These are phyloP conservation scores for Dryomyza anilis DNA, from an alignment of 2,888 invertebrate species.

Conservation along the genomic window DNA sequence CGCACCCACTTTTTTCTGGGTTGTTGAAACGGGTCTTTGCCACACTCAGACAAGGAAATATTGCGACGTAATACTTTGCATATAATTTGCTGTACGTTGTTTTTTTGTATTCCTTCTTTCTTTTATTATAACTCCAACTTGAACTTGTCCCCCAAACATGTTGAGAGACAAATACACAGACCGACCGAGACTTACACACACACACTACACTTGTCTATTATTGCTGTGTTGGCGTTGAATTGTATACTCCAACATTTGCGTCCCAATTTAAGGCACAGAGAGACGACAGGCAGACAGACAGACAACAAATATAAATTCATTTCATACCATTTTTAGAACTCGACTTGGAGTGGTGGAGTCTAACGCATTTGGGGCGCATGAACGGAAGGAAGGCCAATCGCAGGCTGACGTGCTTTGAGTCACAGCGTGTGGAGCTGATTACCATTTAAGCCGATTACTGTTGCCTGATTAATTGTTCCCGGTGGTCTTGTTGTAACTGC, in stretches of 20 bases:
- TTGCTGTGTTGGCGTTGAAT: conserved; percentile 15
- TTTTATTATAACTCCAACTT: background rate
- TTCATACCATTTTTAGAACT: background rate
- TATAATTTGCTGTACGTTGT: background rate
- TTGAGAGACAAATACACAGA: too few relatives aligned
- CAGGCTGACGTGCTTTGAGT: too few relatives aligned
- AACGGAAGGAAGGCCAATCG: too few relatives aligned
- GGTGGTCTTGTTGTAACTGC: conserved; percentile 13
- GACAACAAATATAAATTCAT: background rate
- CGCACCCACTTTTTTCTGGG: conserved; percentile 3
- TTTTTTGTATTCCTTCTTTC: background rate
- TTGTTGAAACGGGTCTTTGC: background rate
- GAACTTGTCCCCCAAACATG: conserved; percentile 14
- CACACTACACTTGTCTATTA: background rate
- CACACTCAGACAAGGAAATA: background rate
- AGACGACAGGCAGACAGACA: too few relatives aligned
- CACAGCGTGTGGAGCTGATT: conserved; percentile 39
- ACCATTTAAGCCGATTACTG: conserved; percentile 44
- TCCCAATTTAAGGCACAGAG: conserved; percentile 2
- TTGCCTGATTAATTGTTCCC: conserved; percentile 39
- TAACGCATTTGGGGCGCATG: background rate
- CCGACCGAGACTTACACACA: background rate
- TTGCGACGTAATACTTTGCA: background rate
- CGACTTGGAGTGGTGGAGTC: background rate
- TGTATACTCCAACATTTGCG: conserved; percentile 1